Conservation (phyloP, 2,888 invertebrate species). For the Dryadula phaetusa region DNA sequence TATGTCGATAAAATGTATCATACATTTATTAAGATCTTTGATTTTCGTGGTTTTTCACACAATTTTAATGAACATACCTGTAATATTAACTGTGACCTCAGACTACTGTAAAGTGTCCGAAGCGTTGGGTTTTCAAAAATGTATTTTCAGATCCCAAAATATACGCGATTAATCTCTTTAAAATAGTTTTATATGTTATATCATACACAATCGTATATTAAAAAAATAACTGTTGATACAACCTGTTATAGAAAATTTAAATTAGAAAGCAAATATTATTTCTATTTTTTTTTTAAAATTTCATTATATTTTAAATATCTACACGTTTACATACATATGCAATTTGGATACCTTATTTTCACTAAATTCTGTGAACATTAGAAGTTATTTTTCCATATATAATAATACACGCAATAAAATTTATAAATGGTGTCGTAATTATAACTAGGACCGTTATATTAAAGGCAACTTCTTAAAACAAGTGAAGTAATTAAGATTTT, state of each 20-base stretch:
- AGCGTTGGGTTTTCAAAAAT: too few species aligned
- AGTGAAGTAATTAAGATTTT: not conserved
- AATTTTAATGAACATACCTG: too few species aligned
- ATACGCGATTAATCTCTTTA: too few species aligned
- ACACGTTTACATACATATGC: not conserved
- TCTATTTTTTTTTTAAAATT: not conserved
- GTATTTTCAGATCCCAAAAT: too few species aligned
- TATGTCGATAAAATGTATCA: too few species aligned
- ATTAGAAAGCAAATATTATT: not conserved
- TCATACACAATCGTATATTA: too few species aligned
- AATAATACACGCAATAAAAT: not conserved
- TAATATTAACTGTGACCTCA: too few species aligned
- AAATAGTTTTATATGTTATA: too few species aligned
- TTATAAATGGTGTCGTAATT: not conserved
- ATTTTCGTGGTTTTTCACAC: too few species aligned
- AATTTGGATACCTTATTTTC: slow-evolving; percentile 7
- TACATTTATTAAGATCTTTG: too few species aligned
- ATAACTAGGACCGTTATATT: not conserved
- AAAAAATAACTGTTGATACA: not conserved
- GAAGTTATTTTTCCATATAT: not conserved
- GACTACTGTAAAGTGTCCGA: too few species aligned
- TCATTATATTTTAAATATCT: not conserved
- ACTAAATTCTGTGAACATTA: slow-evolving; percentile 3
- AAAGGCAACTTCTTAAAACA: slow-evolving; percentile 5
- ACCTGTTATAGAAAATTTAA: not conserved